phyloP scores from a whole-genome alignment of 2,888 invertebrate species.

The Anaspis maculata region DNA sequence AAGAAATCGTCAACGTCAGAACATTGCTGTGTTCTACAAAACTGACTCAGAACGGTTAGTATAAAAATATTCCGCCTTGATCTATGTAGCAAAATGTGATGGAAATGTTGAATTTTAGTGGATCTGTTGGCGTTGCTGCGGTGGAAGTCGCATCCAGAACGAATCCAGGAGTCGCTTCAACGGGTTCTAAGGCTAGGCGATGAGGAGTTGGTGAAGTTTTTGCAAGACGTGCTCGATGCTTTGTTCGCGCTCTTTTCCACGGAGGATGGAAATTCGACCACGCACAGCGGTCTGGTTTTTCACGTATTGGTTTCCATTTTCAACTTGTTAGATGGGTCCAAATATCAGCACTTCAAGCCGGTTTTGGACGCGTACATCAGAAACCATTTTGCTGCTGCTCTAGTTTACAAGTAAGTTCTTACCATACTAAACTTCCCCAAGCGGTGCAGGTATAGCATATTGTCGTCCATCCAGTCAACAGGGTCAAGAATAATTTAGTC shows the following conservation, averaged over 20 bases:
- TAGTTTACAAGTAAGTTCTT: constrained; percentile 76
- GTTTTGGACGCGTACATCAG: constrained; percentile 91
- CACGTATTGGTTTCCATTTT: constrained; percentile 88
- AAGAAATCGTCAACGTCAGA: constrained; percentile 73
- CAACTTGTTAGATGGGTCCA: constrained; percentile 78
- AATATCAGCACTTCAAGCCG: constrained; percentile 90
- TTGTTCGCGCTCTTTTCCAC: constrained; percentile 89
- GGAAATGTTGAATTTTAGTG: too few species aligned
- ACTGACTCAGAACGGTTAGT: constrained; percentile 90
- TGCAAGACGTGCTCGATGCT: constrained; percentile 89
- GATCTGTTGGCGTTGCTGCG: constrained; percentile 82
- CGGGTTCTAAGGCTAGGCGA: constrained; percentile 74
- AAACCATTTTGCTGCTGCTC: constrained; percentile 88
- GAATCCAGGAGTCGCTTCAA: constrained; percentile 76
- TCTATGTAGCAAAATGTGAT: constrained; percentile 1
- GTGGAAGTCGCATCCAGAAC: constrained; percentile 85
- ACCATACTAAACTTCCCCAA: constrained; percentile 3
- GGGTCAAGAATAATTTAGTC: too few species aligned
- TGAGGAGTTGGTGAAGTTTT: constrained; percentile 89
- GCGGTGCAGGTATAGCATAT: background rate
- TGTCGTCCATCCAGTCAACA: too few species aligned
- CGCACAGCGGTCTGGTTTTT: constrained; percentile 85
- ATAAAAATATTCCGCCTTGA: too few species aligned
- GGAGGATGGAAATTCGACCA: constrained; percentile 83
- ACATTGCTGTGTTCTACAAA: constrained; percentile 93